Evolutionary conservation across 1,140 invertebrate species (phyloP).

Genomic region (Cephus cinctus): DNA sequence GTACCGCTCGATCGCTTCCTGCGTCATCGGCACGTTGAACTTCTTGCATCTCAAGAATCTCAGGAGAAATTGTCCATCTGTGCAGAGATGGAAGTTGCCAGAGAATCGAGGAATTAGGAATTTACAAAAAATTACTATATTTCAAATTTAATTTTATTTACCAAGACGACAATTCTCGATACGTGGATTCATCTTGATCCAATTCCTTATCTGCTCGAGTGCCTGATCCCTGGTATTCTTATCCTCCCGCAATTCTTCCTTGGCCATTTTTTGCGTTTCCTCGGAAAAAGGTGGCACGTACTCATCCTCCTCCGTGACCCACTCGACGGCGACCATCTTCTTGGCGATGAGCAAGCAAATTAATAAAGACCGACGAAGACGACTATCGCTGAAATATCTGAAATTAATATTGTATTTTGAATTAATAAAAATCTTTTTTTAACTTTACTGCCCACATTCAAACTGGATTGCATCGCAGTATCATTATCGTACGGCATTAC

Average conservation of each 20-base stretch:
- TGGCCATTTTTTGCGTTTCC: conserved; percentile 65
- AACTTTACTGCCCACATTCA: too few relatives aligned
- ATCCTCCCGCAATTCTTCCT: conserved; percentile 69
- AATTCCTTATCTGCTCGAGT: conserved; percentile 66
- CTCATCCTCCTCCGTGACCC: conserved; percentile 61
- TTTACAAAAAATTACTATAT: conserved; percentile 6
- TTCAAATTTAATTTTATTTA: conserved; percentile 35
- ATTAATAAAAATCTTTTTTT: too few relatives aligned
- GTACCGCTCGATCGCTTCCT: conserved; percentile 80
- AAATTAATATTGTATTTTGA: too few relatives aligned
- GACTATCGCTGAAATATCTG: too few relatives aligned
- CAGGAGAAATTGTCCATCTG: conserved; percentile 74
- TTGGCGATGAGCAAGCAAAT: too few relatives aligned
- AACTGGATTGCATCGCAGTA: too few relatives aligned
- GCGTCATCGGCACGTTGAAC: conserved; percentile 78
- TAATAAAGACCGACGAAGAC: too few relatives aligned
- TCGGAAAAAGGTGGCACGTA: conserved; percentile 62
- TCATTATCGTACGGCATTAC: too few relatives aligned
- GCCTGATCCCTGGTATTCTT: conserved; percentile 66
- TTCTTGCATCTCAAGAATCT: conserved; percentile 81
- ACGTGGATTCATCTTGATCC: conserved; percentile 71
- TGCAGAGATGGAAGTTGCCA: conserved; percentile 1
- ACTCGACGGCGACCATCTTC: conserved; percentile 42
- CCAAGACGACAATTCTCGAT: conserved; percentile 70
- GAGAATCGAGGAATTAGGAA: not conserved